Evolutionary conservation across 2,797 vertebrate genomes (phyloP), one percentile per base, ranked within the genome.

Genomic region (Neosalanx taihuensis): DNA sequence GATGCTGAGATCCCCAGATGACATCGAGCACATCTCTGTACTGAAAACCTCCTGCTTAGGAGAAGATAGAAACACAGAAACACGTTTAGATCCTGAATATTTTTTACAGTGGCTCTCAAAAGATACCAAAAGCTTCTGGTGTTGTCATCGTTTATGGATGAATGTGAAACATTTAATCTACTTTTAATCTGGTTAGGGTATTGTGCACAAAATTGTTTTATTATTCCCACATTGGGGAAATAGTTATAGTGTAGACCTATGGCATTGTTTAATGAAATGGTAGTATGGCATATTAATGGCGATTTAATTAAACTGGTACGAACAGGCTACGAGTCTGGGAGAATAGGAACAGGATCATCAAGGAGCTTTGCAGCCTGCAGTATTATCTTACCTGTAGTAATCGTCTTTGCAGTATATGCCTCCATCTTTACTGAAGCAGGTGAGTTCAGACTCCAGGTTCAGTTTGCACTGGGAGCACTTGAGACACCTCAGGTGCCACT

Each of bases 361-460:
- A 46, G 41, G 41, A 46, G 17, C 51, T 56, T 17, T 12, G 17
- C 23, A n/a, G 66, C 29, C 12, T 33, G n/a, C 59, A 23, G 4
- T 30, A 33, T 64, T 62, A n/a, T 41, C 64, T 81, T 91, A 95
- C 95, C 94, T 94, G 92, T 95, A 96, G 82, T 96, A 96, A 77
- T 96, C 95, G 76, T 95, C 94, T 72, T 96, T 96, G 91, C 95
- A 95, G 87, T 95, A 96, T 84, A 95, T 96, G 89, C 92, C 95
- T 72, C 95, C 95, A 71, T 96, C 95, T 79, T 95, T 96, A 87
- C 94, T 95, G 89, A 96, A 96, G 81, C 95, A 95, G 88, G 95
- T 96, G 84, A 96, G 93, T 78, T 96, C 95, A 5, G 94, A 95
- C 83, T 96, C 95, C 89, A 95, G 89, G 88, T 94, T 94, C 73